Conservation (phyloP, 2,888 invertebrate genomes). For the Laothoe populi region DNA sequence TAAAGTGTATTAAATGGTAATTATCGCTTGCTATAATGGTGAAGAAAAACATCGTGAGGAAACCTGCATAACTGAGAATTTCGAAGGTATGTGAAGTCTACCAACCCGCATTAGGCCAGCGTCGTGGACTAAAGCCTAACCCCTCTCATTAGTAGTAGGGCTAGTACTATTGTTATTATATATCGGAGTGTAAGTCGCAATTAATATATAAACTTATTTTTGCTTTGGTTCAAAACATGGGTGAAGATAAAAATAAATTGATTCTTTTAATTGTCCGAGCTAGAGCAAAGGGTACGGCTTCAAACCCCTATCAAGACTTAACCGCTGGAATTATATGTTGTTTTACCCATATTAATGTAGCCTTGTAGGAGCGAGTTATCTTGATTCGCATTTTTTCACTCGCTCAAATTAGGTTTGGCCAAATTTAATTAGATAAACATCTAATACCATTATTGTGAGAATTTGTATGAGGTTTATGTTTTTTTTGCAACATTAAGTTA, state of each 20-base stretch:
- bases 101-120: no score
- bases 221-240: not conserved
- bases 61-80: no score
- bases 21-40: no score
- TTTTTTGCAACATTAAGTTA: not conserved
- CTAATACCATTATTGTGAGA: constrained; percentile 14
- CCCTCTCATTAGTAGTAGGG: no score
- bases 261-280: not conserved
- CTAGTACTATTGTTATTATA: no score
- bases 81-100: no score
- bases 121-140: no score
- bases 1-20: no score
- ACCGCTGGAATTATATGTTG: constrained; percentile 5
- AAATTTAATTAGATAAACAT: constrained; percentile 21
- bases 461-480: not conserved
- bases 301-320: constrained; percentile 1
- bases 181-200: no score
- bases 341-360: constrained; percentile 8
- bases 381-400: constrained; percentile 16
- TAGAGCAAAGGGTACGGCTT: not conserved
- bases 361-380: constrained; percentile 9
- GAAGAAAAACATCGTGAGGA: no score
- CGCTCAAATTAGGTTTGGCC: constrained; percentile 1
- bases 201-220: not conserved
- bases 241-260: not conserved